Base-by-base conservation (phyloP, 2,797 vertebrate species). In the Phrynocephalus forsythii region DNA sequence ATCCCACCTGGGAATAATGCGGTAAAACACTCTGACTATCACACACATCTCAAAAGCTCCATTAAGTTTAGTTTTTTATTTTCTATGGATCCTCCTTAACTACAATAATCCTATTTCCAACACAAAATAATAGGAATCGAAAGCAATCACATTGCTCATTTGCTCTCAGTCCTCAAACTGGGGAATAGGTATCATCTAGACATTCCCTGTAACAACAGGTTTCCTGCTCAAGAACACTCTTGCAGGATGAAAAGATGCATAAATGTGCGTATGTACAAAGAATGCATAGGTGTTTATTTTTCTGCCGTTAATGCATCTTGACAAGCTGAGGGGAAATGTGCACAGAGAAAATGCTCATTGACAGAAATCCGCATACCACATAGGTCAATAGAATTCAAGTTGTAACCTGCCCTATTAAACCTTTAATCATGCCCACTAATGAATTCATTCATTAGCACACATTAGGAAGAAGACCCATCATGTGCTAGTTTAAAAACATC, bases 361-460 rank as follows among this genome's bases (percentile, higher is more conserved):
- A n/a, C 56, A 44, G 33, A 76, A 56, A 66, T n/a, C 83, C 26
- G 28, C 33, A 22, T 24, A 38, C n/a, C 26, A n/a, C 26, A 2
- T 16, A 20, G 24, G 26, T n/a, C 56, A 77, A 15, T 26, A 9
- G 83, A 10, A n/a, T 20, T 5, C 24, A n/a, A 66, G 16, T 26
- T 48, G 60, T 56, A 77, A n/a, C 60, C 83, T 77, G 72, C 33
- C 72, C 44, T 30, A 16, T 26, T 33, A 63, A 75, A 44, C 72
- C 56, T 66, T 77, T 66, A 85, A 77, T 48, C 73, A 48, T 66
- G 56, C 3, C 11, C 8, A 38, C 73, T 48, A 84, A 84, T 76
- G 52, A 48, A 77, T 77, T 48, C 52, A 44, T 77, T 76, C 83
- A 77, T 67, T 85, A 77, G 66, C 56, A n/a, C 72, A n/a, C 5